Conservation (phyloP, 2,113 vertebrate genomes). For the Poicephalus gulielmi region DNA sequence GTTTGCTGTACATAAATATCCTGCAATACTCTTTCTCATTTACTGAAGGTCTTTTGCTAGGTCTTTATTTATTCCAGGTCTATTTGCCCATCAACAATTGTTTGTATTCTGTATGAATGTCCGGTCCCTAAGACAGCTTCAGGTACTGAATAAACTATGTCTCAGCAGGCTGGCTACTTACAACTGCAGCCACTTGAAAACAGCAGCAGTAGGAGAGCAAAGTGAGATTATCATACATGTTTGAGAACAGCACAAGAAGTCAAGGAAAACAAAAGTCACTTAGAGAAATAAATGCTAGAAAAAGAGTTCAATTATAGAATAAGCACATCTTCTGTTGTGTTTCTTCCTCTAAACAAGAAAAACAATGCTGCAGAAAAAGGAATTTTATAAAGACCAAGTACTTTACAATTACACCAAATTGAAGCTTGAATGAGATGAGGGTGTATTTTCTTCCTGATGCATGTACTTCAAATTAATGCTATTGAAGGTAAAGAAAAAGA, state of each 20-base stretch:
- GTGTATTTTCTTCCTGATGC: neutral
- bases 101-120: neutral
- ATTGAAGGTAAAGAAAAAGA: neutral
- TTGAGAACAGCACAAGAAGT: constrained; percentile 15
- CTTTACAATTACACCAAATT: constrained; percentile 3
- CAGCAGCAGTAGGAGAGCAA: constrained; percentile 22
- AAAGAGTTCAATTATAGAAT: neutral
- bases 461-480: neutral
- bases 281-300: constrained; percentile 32
- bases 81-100: neutral
- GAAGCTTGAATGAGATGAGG: neutral
- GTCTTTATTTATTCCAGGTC: neutral
- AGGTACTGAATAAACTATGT: constrained; percentile 20
- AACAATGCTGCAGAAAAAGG: neutral
- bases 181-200: constrained; percentile 35
- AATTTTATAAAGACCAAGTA: neutral
- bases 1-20: neutral
- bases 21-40: neutral
- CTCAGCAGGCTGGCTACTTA: constrained; percentile 51
- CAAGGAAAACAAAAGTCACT: constrained; percentile 17
- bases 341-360: neutral
- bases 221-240: constrained; percentile 2
- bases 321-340: neutral
- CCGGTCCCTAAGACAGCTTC: neutral
- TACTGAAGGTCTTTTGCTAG: neutral